phyloP scores from a whole-genome alignment of 2,113 vertebrate genomes.

The Gallinago undulata region DNA sequence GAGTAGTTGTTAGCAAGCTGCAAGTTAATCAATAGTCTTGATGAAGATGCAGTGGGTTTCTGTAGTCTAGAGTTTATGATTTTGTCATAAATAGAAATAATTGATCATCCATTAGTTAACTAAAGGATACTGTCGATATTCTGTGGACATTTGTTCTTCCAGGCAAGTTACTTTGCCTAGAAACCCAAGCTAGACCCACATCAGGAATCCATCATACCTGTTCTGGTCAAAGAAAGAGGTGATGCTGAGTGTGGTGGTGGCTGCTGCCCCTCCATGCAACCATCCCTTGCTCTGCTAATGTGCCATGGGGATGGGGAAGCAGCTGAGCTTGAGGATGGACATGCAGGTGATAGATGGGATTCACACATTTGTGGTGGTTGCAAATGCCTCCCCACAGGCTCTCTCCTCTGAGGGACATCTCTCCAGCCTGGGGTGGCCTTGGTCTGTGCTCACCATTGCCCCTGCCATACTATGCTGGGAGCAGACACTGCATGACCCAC shows the following conservation, averaged over 20 bases:
- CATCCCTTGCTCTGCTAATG: background rate
- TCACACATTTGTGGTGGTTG: background rate
- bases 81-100: constrained; percentile 11
- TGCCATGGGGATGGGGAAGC: background rate
- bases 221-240: background rate
- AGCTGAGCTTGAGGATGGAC: background rate
- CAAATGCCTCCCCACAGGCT: background rate
- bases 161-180: background rate
- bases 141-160: background rate
- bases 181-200: background rate
- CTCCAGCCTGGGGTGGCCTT: background rate
- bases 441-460: background rate
- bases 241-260: background rate
- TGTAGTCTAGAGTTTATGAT: background rate
- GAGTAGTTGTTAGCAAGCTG: background rate
- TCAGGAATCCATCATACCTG: background rate
- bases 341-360: background rate
- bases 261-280: background rate
- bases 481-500: background rate
- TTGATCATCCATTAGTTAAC: background rate
- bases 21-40: background rate
- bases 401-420: background rate
- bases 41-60: background rate
- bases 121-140: background rate
- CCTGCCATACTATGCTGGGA: background rate